Conservation (phyloP, 1,140 invertebrate species). For the Anastrepha ludens region DNA sequence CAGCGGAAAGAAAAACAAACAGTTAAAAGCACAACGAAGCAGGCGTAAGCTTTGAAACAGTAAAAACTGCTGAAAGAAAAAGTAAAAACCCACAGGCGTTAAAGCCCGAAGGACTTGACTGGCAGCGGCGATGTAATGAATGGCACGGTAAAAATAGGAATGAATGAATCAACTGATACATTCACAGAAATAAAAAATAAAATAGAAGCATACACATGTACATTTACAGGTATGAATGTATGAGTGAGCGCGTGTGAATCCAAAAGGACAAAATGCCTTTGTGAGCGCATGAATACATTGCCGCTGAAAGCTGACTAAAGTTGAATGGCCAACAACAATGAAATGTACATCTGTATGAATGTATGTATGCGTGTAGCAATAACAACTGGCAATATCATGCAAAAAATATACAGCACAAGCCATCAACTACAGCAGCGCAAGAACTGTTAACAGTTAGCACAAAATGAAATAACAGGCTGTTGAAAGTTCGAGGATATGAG, state of each 20-base stretch:
- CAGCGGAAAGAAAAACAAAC: neutral
- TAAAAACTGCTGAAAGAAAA: neutral
- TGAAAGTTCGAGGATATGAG: neutral
- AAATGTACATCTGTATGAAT: neutral
- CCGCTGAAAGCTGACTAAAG: neutral
- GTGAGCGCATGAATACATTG: neutral
- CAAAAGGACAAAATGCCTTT: slow-evolving; percentile 11
- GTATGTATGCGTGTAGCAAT: neutral
- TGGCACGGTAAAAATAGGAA: neutral
- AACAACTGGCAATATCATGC: neutral
- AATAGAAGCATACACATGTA: too few relatives aligned
- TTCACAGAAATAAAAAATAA: too few relatives aligned
- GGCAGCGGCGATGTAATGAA: neutral
- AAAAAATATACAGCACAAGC: slow-evolving; percentile 6
- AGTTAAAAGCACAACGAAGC: neutral
- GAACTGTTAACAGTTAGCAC: slow-evolving; percentile 34
- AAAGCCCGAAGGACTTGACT: slow-evolving; percentile 28
- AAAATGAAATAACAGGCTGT: slow-evolving; percentile 37
- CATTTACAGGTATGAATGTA: too few relatives aligned
- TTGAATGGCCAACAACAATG: slow-evolving; percentile 42
- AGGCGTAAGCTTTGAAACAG: neutral
- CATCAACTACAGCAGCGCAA: slow-evolving; percentile 3
- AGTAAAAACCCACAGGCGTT: neutral
- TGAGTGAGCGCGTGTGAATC: neutral
- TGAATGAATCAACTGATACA: neutral